Evolutionary conservation across 2,888 invertebrate species (phyloP).

Genomic region (Xanthia icteritia): DNA sequence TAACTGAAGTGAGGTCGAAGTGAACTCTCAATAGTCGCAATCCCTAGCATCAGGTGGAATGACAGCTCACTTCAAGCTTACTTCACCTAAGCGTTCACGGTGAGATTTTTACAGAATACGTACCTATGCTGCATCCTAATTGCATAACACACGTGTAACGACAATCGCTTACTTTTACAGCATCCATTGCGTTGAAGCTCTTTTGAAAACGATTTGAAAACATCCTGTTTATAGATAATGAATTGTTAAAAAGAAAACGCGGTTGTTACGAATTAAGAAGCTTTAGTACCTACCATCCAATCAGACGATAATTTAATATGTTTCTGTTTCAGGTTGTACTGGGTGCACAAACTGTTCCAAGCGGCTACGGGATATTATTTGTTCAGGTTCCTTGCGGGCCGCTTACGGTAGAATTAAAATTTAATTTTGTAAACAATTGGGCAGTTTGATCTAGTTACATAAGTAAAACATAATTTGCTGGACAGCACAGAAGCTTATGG

Average conservation of each 20-base stretch:
- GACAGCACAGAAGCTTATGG: background rate
- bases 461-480: slow-evolving; percentile 1
- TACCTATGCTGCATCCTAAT: background rate
- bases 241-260: background rate
- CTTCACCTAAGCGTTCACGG: too few relatives aligned
- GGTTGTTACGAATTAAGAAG: background rate
- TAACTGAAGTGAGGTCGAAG: too few relatives aligned
- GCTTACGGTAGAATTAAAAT: slow-evolving; percentile 78
- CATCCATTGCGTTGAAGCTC: too few relatives aligned
- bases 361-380: slow-evolving; percentile 90
- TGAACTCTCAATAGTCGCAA: too few relatives aligned
- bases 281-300: background rate
- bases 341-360: slow-evolving; percentile 92
- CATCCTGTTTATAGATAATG: background rate
- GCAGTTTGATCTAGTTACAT: background rate
- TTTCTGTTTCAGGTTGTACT: slow-evolving; percentile 91
- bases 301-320: background rate
- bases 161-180: background rate
- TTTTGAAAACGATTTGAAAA: background rate
- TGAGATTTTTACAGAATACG: too few relatives aligned
- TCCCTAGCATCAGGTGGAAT: too few relatives aligned
- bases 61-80: too few relatives aligned
- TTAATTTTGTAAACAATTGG: slow-evolving; percentile 12
- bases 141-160: background rate
- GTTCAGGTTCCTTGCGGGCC: slow-evolving; percentile 85